phyloP scores from a whole-genome alignment of 2,797 vertebrate species.

The Cryptoblepharus egeriae region DNA sequence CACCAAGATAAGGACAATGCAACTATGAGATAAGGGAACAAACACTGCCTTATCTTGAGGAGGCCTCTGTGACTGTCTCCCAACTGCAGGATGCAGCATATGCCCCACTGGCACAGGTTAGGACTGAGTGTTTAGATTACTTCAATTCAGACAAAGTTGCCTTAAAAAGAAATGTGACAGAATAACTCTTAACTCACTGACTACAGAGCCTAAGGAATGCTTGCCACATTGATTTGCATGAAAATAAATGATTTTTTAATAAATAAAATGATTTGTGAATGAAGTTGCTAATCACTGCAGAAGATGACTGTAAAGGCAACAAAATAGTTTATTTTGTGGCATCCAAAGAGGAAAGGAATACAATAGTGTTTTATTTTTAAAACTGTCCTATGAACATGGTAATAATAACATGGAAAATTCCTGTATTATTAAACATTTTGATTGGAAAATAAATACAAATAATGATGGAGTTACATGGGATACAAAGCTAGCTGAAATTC shows the following conservation, averaged over 20 bases:
- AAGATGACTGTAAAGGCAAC: background rate
- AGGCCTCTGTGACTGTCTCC: too few relatives aligned
- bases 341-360: background rate
- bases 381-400: too few relatives aligned
- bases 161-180: background rate
- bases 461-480: background rate
- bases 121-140: too few relatives aligned
- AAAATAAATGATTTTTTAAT: too few relatives aligned
- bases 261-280: background rate
- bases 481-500: fast-evolving
- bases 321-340: background rate
- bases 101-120: too few relatives aligned
- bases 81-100: too few relatives aligned
- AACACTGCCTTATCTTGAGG: too few relatives aligned
- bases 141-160: background rate
- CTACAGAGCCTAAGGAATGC: background rate
- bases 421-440: background rate
- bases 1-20: too few relatives aligned
- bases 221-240: background rate
- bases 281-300: background rate
- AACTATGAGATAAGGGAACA: too few relatives aligned
- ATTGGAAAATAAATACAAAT: conserved; percentile 1
- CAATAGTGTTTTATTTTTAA: background rate
- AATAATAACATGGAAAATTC: background rate
- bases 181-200: background rate